A percentile compares a stretch with the other conserved stretches of the same genome.
These are phyloP conservation scores for Pycnonotus jocosus DNA, from an alignment of 2,113 vertebrate genomes.

Conservation along the genomic window DNA sequence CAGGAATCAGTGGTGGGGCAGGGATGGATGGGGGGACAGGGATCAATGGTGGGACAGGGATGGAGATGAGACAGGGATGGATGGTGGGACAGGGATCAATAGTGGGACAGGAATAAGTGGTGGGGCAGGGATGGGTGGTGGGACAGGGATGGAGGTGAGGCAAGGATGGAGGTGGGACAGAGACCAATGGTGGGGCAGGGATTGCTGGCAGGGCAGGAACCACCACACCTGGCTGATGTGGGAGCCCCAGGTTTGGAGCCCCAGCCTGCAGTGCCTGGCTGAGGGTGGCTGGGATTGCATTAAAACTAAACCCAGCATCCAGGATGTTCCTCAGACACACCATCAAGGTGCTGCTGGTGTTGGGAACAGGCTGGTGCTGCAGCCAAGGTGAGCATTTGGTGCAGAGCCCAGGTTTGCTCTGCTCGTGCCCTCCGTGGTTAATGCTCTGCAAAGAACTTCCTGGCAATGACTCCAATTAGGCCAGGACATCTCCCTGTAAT, in stretches of 20 bases:
- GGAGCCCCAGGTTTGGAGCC: background rate
- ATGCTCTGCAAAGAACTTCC: background rate
- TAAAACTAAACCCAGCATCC: background rate
- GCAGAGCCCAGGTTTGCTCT: background rate
- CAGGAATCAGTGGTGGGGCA: background rate
- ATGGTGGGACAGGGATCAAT: background rate
- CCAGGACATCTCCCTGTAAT: slow-evolving; percentile 17
- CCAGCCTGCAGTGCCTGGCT: background rate
- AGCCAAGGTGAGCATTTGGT: accelerated
- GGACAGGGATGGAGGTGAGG: accelerated
- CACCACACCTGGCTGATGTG: accelerated
- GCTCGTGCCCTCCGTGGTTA: background rate
- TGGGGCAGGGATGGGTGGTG: background rate
- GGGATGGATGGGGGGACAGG: no score
- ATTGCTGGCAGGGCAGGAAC: background rate
- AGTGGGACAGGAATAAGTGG: accelerated
- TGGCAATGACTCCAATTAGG: slow-evolving; percentile 42
- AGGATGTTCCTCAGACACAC: accelerated
- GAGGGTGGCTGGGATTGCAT: background rate
- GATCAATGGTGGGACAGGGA: background rate
- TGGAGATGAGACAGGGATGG: no score
- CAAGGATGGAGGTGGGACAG: background rate
- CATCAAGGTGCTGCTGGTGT: background rate
- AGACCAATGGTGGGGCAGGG: accelerated
- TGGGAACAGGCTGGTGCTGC: background rate